phyloP scores from a whole-genome alignment of 1,140 invertebrate genomes.

The Apis florea region DNA sequence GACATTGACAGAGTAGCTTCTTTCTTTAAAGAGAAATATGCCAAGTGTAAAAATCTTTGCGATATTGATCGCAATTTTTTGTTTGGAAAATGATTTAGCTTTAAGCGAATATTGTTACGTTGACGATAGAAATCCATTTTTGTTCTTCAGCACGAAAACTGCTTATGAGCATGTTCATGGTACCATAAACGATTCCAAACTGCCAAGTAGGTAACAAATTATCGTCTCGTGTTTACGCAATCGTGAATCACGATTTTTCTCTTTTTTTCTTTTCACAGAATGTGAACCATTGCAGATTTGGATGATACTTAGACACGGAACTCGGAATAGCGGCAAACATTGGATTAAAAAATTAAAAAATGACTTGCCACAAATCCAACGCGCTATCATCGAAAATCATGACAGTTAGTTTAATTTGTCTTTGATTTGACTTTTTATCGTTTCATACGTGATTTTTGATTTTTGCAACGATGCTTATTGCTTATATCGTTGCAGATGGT shows the following conservation, averaged over 20 bases:
- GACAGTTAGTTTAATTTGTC: conserved; percentile 57
- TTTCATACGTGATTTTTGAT: neutral
- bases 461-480: neutral
- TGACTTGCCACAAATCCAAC: conserved; percentile 65
- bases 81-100: neutral
- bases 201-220: conserved; percentile 71
- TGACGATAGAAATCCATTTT: conserved; percentile 75
- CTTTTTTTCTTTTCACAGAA: conserved; percentile 36
- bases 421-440: neutral
- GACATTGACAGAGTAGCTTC: no score
- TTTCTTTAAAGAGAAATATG: neutral
- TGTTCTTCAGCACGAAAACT: conserved; percentile 75
- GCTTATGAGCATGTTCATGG: conserved; percentile 75
- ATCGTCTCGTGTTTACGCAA: neutral
- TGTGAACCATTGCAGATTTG: conserved; percentile 73
- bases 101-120: conserved; percentile 70
- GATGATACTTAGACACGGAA: conserved; percentile 74
- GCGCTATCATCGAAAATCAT: conserved; percentile 70
- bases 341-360: conserved; percentile 58
- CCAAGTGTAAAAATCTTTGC: neutral
- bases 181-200: conserved; percentile 63
- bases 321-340: conserved; percentile 67
- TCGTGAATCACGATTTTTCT: neutral
- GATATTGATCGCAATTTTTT: conserved; percentile 1
- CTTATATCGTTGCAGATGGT: conserved; percentile 64